Percentiles rank a stretch among this genome's conserved stretches.
Evolutionary conservation across 2,888 invertebrate genomes (phyloP).

Genomic region (Tetropium fuscum): DNA sequence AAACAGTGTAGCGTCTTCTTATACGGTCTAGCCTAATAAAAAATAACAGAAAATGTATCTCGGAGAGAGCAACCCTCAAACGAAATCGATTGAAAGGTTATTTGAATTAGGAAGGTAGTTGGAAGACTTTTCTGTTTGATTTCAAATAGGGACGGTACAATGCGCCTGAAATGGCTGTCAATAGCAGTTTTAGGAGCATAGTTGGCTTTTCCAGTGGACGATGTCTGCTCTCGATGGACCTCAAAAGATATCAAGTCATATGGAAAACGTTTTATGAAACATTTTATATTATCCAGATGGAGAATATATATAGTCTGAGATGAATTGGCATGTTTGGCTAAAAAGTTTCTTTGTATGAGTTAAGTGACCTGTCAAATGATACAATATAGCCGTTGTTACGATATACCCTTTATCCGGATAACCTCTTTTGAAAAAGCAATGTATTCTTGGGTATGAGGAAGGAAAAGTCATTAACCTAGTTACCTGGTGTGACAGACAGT

Average conservation of each 20-base stretch:
- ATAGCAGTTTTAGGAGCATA: slow-evolving; percentile 21
- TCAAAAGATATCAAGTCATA: slow-evolving; percentile 25
- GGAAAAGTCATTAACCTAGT: no score
- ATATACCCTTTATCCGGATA: no score
- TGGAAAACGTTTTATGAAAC: slow-evolving; percentile 22
- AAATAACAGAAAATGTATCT: slow-evolving; percentile 16
- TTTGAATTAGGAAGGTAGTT: slow-evolving; percentile 30
- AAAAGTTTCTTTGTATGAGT: background rate
- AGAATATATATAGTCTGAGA: slow-evolving; percentile 13
- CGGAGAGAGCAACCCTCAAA: slow-evolving; percentile 17
- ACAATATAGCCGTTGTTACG: background rate
- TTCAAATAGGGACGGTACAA: slow-evolving; percentile 23
- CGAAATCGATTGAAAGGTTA: slow-evolving; percentile 26
- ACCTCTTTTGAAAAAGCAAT: no score
- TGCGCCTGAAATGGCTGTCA: slow-evolving; percentile 23
- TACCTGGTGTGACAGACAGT: no score
- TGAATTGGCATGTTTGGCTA: slow-evolving; percentile 4
- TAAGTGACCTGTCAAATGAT: background rate
- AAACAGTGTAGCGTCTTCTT: no score
- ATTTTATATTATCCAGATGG: slow-evolving; percentile 12
- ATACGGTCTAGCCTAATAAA: no score
- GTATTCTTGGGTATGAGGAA: no score
- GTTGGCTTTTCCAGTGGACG: slow-evolving; percentile 25
- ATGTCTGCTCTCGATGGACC: slow-evolving; percentile 23
- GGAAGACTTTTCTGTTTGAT: slow-evolving; percentile 23